A percentile compares a stretch with the other conserved stretches of the same genome.
phyloP scores from a whole-genome alignment of 1,140 invertebrate species.

The Pseudomyrmex gracilis region DNA sequence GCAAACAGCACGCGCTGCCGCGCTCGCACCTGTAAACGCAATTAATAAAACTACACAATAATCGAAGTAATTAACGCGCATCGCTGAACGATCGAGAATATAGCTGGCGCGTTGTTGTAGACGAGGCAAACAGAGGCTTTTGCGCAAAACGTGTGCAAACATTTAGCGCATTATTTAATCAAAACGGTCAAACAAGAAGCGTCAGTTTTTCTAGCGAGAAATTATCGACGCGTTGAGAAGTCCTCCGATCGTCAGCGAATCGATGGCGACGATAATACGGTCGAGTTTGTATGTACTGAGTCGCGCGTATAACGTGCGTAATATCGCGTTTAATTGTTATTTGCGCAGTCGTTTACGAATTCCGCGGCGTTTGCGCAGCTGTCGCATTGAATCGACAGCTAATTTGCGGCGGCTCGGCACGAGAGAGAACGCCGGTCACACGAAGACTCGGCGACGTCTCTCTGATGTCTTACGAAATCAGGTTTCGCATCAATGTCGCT shows the following conservation, averaged over 20 bases:
- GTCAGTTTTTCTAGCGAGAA: constrained; percentile 3
- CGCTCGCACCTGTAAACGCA: background rate
- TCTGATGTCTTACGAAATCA: constrained; percentile 4
- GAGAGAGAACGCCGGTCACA: background rate
- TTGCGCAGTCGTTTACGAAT: constrained; percentile 60
- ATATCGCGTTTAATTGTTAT: constrained; percentile 66
- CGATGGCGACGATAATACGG: constrained; percentile 38
- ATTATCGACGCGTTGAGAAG: constrained; percentile 64
- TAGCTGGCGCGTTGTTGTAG: background rate
- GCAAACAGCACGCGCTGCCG: constrained; percentile 21
- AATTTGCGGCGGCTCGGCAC: constrained; percentile 25
- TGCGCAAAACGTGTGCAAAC: constrained; percentile 24
- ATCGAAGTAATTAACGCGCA: constrained; percentile 25
- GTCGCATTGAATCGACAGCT: constrained; percentile 49
- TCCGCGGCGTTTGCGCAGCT: constrained; percentile 58
- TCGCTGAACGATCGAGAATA: background rate
- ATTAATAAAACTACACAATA: constrained; percentile 36
- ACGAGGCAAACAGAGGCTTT: constrained; percentile 20
- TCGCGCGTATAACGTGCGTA: background rate
- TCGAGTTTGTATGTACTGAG: constrained; percentile 25
- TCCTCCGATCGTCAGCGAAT: constrained; percentile 32
- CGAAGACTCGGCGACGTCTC: too few species aligned
- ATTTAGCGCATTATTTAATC: constrained; percentile 74
- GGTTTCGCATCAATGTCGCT: background rate
- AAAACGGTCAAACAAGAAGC: constrained; percentile 58